phyloP scores from a whole-genome alignment of 2,113 vertebrate genomes.

The Acrocephalus kingi region DNA sequence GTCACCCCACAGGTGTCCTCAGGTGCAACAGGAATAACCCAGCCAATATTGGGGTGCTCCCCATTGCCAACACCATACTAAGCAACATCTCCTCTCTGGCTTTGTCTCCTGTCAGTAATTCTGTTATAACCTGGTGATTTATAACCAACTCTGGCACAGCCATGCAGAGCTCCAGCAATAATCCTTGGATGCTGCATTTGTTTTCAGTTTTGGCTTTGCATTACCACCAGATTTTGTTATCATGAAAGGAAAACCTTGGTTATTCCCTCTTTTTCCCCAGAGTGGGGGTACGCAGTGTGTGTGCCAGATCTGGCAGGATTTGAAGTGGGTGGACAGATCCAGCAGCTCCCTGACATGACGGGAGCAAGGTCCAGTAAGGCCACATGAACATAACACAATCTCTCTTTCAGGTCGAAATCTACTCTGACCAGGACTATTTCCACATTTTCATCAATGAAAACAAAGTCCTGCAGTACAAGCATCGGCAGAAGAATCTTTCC shows the following conservation, averaged over 20 bases:
- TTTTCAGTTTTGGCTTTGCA: background rate
- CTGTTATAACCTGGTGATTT: background rate
- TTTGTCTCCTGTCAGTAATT: background rate
- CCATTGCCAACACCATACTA: background rate
- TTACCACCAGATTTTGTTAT: background rate
- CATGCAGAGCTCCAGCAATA: background rate
- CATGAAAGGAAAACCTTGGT: background rate
- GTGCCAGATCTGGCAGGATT: background rate
- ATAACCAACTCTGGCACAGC: background rate
- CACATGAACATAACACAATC: background rate
- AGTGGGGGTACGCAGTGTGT: background rate
- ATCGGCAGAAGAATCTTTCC: conserved; percentile 73
- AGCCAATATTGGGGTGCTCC: background rate
- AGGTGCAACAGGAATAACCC: background rate
- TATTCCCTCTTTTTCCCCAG: background rate
- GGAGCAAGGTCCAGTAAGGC: background rate
- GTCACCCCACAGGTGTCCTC: fast-evolving
- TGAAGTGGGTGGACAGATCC: background rate
- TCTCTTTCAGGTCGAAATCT: conserved; percentile 79
- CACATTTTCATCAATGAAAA: conserved; percentile 76
- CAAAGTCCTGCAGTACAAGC: conserved; percentile 77
- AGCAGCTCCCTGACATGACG: background rate
- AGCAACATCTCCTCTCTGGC: background rate
- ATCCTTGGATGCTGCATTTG: background rate
- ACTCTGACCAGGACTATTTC: conserved; percentile 77